phyloP scores from a whole-genome alignment of 2,797 vertebrate species.

The Micromesistius poutassou region DNA sequence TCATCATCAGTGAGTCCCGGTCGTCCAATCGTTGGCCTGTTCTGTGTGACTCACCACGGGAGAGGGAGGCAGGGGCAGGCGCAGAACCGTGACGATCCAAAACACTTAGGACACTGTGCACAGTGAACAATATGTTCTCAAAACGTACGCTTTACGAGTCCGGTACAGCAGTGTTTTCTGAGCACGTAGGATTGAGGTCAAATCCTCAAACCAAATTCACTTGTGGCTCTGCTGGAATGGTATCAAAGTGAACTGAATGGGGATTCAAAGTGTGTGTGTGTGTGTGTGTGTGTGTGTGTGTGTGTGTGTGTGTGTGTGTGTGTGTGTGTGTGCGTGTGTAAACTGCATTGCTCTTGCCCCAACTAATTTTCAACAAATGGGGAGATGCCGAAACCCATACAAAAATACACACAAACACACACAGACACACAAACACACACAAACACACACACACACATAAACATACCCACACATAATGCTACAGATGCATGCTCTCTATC shows the following conservation, averaged over 20 bases:
- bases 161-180: neutral
- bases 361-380: constrained; percentile 38
- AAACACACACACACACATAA: no score
- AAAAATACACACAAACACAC: neutral
- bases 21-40: no score
- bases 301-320: constrained; percentile 17
- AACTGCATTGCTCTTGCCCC: constrained; percentile 47
- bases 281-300: constrained; percentile 12
- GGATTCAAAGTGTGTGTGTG: neutral
- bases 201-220: neutral
- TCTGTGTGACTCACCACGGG: no score
- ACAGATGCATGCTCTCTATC: constrained; percentile 2
- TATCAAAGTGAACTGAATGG: constrained; percentile 10
- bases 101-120: neutral
- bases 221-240: neutral
- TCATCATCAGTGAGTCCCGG: no score
- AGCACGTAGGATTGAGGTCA: neutral
- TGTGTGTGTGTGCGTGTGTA: constrained; percentile 8
- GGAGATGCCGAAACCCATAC: neutral
- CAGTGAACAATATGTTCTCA: neutral
- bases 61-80: neutral
- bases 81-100: neutral
- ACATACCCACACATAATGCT: constrained; percentile 15
- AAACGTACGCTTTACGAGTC: neutral
- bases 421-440: neutral